phyloP scores from a whole-genome alignment of 92 coral and sea anemone species.

The Chrysogorgia sp. region DNA sequence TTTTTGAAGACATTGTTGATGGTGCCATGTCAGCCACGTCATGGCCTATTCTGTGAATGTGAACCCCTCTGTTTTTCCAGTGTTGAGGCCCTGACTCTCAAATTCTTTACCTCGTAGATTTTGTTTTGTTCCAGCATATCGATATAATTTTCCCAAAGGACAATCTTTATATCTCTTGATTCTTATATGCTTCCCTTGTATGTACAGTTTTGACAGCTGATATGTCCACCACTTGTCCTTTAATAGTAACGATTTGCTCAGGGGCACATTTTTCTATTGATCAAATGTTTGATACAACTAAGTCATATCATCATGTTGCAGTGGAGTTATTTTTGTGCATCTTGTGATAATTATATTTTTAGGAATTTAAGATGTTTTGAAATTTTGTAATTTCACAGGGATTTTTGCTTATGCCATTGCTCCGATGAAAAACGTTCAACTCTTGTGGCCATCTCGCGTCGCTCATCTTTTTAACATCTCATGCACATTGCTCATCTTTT shows the following conservation, averaged over 20 bases:
- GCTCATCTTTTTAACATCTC: too few species aligned
- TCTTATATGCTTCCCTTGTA: conserved; percentile 40
- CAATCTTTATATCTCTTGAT: conserved; percentile 48
- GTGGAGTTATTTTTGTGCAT: conserved; percentile 17
- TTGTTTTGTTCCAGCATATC: conserved; percentile 36
- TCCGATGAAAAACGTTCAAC: conserved; percentile 43
- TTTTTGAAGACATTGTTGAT: conserved; percentile 13
- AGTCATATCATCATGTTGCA: not conserved
- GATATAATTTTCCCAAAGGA: conserved; percentile 53
- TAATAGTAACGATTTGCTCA: conserved; percentile 44
- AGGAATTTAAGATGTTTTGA: not conserved
- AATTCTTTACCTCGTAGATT: conserved; percentile 32
- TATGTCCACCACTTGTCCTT: conserved; percentile 48
- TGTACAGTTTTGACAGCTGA: conserved; percentile 37
- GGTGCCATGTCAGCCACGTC: conserved; percentile 9
- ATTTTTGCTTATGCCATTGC: conserved; percentile 14
- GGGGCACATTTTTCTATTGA: conserved; percentile 41
- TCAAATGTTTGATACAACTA: conserved; percentile 6
- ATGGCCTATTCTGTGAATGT: conserved; percentile 8
- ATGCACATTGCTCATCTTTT: too few species aligned
- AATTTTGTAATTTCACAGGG: conserved; percentile 29
- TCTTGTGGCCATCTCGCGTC: conserved; percentile 13
- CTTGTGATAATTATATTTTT: conserved; percentile 10
- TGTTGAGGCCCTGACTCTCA: conserved; percentile 48
- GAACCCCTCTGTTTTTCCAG: conserved; percentile 32